Conservation (phyloP, 2,888 invertebrate genomes). For the Falcaria lacertinaria region DNA sequence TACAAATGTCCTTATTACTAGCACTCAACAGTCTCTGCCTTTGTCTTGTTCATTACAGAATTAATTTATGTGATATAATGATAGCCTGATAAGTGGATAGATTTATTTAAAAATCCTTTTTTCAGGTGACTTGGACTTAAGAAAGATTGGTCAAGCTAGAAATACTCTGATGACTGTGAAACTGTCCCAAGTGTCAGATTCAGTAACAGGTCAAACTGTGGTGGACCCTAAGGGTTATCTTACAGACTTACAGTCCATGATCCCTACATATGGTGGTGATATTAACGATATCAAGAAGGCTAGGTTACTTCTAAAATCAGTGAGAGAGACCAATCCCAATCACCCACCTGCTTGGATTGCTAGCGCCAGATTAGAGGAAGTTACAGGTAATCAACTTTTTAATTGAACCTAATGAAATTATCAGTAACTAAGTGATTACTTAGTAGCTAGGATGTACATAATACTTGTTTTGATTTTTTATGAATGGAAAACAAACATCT, state of each 20-base stretch:
- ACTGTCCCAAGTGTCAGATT: constrained; percentile 97
- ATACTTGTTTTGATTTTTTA: too few species aligned
- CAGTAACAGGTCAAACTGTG: constrained; percentile 99
- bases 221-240: constrained; percentile 99
- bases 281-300: constrained; percentile 99
- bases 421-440: too few species aligned
- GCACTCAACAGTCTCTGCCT: too few species aligned
- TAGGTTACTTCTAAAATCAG: constrained; percentile 94
- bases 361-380: constrained; percentile 98
- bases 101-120: constrained; percentile 5
- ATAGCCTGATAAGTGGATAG: neutral
- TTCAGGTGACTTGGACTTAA: constrained; percentile 92
- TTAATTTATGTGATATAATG: too few species aligned
- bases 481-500: too few species aligned
- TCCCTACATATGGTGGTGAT: constrained; percentile 98
- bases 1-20: too few species aligned
- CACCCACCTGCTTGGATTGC: constrained; percentile 99
- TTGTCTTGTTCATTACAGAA: too few species aligned
- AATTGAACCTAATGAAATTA: too few species aligned
- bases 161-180: constrained; percentile 99
- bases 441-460: too few species aligned
- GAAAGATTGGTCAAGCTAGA: constrained; percentile 99
- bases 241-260: constrained; percentile 99
- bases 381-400: constrained; percentile 90
- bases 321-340: constrained; percentile 98